These are phyloP conservation scores for Cheilosia vulpina DNA, from an alignment of 2,888 invertebrate species.

Conservation along the genomic window DNA sequence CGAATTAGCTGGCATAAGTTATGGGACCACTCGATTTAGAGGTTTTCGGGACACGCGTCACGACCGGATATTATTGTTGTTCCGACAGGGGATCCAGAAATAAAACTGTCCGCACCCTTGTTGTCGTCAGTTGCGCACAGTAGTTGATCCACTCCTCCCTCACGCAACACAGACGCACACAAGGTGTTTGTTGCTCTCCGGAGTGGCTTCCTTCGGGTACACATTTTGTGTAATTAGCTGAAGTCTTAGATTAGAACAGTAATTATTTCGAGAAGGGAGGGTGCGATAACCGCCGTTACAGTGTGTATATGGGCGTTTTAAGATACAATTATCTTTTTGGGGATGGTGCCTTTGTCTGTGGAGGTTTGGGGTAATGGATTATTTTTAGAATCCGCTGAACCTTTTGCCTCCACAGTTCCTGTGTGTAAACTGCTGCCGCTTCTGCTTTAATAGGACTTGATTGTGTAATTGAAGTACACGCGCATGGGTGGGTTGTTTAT, in stretches of 20 bases:
- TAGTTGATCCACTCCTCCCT: neutral
- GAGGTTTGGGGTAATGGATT: conserved; percentile 64
- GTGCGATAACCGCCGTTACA: conserved; percentile 56
- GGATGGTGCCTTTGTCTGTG: conserved; percentile 31
- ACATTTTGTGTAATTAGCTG: conserved; percentile 62
- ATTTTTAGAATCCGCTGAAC: conserved; percentile 44
- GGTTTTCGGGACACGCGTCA: conserved; percentile 62
- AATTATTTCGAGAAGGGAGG: conserved; percentile 63
- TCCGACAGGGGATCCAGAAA: conserved; percentile 59
- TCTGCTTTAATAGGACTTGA: conserved; percentile 41
- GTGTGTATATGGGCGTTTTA: conserved; percentile 5
- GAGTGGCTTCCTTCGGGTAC: conserved; percentile 11
- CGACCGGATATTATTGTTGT: conserved; percentile 54
- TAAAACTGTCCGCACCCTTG: conserved; percentile 53
- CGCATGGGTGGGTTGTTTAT: conserved; percentile 52
- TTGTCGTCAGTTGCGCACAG: conserved; percentile 37
- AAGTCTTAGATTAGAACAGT: conserved; percentile 65
- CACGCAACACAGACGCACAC: neutral
- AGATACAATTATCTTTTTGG: conserved; percentile 25
- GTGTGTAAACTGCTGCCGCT: neutral
- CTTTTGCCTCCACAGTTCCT: neutral
- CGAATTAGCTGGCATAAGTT: conserved; percentile 62
- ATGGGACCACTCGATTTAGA: conserved; percentile 62
- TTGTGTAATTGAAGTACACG: conserved; percentile 53
- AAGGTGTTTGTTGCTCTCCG: conserved; percentile 58